phyloP scores from a whole-genome alignment of 64 coral and sea anemone species.

The Montipora foliosa region DNA sequence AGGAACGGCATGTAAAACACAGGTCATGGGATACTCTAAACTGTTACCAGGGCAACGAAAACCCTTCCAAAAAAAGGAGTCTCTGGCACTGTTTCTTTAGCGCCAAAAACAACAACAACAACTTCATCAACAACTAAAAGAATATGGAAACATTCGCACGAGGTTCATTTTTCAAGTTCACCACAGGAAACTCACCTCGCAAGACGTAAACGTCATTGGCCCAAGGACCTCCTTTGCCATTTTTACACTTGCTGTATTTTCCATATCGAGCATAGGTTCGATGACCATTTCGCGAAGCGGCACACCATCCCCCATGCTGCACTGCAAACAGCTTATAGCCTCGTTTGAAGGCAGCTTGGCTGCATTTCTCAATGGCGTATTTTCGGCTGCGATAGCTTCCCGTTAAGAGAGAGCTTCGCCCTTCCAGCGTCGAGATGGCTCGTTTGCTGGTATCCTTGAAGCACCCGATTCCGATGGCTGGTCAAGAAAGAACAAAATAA shows the following conservation, averaged over 20 bases:
- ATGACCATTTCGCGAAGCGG: not conserved
- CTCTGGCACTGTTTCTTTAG: too few species aligned
- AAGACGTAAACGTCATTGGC: conserved; percentile 68
- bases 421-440: conserved; percentile 40
- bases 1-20: too few species aligned
- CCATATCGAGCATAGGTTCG: conserved; percentile 59
- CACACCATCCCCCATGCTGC: conserved; percentile 63
- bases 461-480: conserved; percentile 41
- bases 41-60: too few species aligned
- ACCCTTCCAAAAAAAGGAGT: too few species aligned
- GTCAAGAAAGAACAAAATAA: not conserved
- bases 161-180: too few species aligned
- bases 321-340: conserved; percentile 56
- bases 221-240: conserved; percentile 66
- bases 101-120: too few species aligned
- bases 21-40: too few species aligned
- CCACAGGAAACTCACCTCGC: not conserved
- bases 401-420: conserved; percentile 16
- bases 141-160: too few species aligned
- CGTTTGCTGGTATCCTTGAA: conserved; percentile 47
- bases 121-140: too few species aligned
- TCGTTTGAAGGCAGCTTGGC: not conserved
- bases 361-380: conserved; percentile 65
- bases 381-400: conserved; percentile 16
- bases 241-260: conserved; percentile 32